phyloP scores from a whole-genome alignment of 2,113 vertebrate genomes.

The Cyanoderma ruficeps region DNA sequence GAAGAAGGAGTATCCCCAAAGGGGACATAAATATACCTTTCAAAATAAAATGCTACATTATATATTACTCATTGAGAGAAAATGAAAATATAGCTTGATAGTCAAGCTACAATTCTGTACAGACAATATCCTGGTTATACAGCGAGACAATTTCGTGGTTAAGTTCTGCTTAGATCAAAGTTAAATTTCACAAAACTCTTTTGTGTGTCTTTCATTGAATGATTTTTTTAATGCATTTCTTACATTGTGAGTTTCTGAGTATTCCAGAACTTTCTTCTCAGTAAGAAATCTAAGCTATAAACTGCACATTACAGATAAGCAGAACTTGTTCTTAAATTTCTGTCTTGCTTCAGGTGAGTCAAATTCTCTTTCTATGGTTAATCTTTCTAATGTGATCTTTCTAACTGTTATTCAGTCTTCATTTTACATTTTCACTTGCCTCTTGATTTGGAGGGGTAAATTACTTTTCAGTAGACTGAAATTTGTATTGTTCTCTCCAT shows the following conservation, averaged over 20 bases:
- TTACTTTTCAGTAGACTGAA: background rate
- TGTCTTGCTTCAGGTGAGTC: background rate
- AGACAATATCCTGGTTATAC: background rate
- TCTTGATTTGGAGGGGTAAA: background rate
- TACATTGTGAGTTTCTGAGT: background rate
- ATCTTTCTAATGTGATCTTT: background rate
- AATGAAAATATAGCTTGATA: background rate
- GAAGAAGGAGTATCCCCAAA: background rate
- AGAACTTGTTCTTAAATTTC: background rate
- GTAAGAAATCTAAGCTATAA: background rate
- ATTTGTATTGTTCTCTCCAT: background rate
- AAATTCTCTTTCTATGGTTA: background rate
- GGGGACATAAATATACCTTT: background rate
- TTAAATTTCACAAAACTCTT: background rate
- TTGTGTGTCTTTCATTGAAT: background rate
- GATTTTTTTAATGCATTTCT: background rate
- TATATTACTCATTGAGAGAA: background rate
- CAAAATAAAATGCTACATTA: background rate
- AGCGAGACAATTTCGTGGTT: background rate
- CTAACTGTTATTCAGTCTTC: background rate
- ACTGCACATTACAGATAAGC: background rate
- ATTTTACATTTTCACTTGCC: background rate
- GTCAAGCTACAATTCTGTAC: background rate
- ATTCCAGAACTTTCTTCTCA: background rate
- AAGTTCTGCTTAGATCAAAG: background rate